Conservation (phyloP, 2,888 invertebrate species). For the Scaptomyza polygonia region DNA sequence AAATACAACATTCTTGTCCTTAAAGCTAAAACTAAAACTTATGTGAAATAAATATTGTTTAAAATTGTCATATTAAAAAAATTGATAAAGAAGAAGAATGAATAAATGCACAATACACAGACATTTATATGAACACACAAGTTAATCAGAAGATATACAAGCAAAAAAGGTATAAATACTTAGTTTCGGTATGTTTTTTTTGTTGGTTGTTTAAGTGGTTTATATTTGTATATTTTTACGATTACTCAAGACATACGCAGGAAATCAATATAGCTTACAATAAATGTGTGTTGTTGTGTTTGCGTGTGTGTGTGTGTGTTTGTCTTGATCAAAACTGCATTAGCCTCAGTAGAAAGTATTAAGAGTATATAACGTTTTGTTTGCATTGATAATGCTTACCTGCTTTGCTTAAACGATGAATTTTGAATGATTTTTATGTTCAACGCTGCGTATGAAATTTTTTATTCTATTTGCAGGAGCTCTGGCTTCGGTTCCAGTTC, state of each 20-base stretch:
- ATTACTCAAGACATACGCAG: constrained; percentile 71
- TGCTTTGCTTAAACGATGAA: constrained; percentile 82
- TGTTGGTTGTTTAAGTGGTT: constrained; percentile 7
- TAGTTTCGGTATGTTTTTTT: constrained; percentile 6
- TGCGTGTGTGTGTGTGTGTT: constrained; percentile 21
- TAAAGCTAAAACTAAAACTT: constrained; percentile 11
- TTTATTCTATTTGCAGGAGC: constrained; percentile 16
- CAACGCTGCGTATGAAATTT: constrained; percentile 55
- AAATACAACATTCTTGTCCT: constrained; percentile 3
- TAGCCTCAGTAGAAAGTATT: constrained; percentile 3
- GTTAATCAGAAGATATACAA: constrained; percentile 23
- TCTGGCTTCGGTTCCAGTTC: constrained; percentile 9
- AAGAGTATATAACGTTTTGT: constrained; percentile 1
- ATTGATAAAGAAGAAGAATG: background rate
- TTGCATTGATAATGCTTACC: constrained; percentile 64
- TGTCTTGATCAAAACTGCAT: constrained; percentile 36
- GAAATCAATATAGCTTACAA: constrained; percentile 67
- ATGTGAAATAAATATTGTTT: background rate
- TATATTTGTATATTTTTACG: constrained; percentile 3
- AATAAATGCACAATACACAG: constrained; percentile 33
- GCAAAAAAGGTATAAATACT: constrained; percentile 37
- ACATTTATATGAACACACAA: constrained; percentile 38
- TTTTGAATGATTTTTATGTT: constrained; percentile 80
- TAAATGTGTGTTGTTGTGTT: constrained; percentile 31
- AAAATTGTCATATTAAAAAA: background rate